Conservation (phyloP, 2,113 vertebrate species). For the Xyrauchen texanus region DNA sequence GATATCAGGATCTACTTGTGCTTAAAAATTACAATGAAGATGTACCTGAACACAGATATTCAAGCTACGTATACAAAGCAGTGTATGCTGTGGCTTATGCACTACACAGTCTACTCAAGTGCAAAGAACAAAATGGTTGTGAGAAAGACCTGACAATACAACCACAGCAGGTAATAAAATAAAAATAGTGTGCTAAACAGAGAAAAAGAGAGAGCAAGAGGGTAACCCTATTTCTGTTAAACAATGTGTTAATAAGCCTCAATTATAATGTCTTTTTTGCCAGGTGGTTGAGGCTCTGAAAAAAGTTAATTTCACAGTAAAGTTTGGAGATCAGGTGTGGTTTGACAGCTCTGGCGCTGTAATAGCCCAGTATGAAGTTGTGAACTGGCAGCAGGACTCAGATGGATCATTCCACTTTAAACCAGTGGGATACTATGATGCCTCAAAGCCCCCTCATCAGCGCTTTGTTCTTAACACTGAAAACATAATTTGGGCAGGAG, state of each 20-base stretch:
- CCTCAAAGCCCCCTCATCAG: background rate
- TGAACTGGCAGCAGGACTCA: slow-evolving; percentile 32
- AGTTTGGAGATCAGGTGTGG: slow-evolving; percentile 67
- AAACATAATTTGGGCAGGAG: slow-evolving; percentile 26
- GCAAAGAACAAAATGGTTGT: slow-evolving; percentile 59
- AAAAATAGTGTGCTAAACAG: background rate
- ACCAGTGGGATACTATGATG: background rate
- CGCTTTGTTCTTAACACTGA: background rate
- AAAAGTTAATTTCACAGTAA: slow-evolving; percentile 68
- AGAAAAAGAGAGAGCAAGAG: background rate
- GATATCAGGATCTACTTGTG: background rate
- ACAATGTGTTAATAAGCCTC: background rate
- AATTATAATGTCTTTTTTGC: background rate
- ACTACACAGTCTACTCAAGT: slow-evolving; percentile 66
- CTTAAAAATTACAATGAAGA: background rate
- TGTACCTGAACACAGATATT: slow-evolving; percentile 3
- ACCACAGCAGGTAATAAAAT: slow-evolving; percentile 66
- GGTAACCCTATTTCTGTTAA: background rate
- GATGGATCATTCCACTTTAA: slow-evolving; percentile 21
- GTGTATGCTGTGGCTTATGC: slow-evolving; percentile 62
- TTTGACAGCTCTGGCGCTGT: slow-evolving; percentile 60
- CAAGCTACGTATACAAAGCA: background rate
- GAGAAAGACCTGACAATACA: slow-evolving; percentile 51
- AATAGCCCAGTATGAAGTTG: slow-evolving; percentile 42
- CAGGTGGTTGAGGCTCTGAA: slow-evolving; percentile 55